Evolutionary conservation across 2,888 invertebrate genomes (phyloP), one percentile per base, ranked within the genome.

Genomic region (Coelinius sp.): DNA sequence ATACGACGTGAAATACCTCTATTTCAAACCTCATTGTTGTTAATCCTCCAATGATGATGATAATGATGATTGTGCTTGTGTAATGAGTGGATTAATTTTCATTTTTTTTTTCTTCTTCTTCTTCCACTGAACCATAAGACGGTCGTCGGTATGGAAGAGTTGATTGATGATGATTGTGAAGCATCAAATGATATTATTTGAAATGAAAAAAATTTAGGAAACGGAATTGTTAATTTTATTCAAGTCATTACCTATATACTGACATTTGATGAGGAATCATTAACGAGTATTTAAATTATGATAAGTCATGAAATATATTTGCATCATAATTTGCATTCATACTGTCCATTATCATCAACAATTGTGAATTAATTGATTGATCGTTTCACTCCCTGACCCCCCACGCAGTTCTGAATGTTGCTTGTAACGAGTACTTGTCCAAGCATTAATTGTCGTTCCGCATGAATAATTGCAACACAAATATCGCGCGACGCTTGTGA

Each of bases 381-480:
- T 49, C 46, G 46, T 49, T 49, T 49, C 8, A 20, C 46, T 49
- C 20, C 20, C 20, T 5, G 7, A 14, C 46, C 46, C 46, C 46
- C 20, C 46, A 17, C 46, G 2, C 17, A 49, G 17, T 49, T 2
- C 46, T 49, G 12, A 41, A 41, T 41, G 46, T 49, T 6, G 20
- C 46, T 20, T 49, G 20, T 49, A 49, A 49, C 20, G 46, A 49
- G 31, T 56, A 27, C 27, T 56, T 17, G 56, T 56, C 17, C 56
- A 31, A 14, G 27, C 56, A 27, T 77, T 27, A 56, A 56, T 56
- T 56, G 56, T 27, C 56, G 14, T 31, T 56, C 25, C 31, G 17
- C 70, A 66, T 75, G 75, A 77, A 74, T 74, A 74, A 75, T 72
- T 74, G 66, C 71, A 75, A 72, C 71, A 65, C 73, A 76, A 73